Conservation (phyloP, 2,888 invertebrate genomes). For the Rambutsinella grinnellia region DNA sequence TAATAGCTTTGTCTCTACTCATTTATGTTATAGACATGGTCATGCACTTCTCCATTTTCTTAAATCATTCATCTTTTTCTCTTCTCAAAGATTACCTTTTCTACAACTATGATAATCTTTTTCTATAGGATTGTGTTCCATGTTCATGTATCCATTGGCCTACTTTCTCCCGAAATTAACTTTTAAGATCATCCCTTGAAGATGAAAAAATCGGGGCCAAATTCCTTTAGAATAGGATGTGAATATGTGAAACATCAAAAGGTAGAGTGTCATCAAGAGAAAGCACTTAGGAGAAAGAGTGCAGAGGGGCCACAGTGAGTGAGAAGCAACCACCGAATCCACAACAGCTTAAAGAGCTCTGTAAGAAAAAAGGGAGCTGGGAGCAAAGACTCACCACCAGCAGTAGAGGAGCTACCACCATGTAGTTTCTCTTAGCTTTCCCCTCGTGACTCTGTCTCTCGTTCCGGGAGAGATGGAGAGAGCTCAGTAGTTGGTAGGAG, state of each 20-base stretch:
- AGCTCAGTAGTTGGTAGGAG: not conserved
- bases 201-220: not conserved
- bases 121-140: no score
- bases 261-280: not conserved
- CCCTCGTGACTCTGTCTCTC: slow-evolving; percentile 42
- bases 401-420: no score
- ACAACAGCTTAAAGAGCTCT: slow-evolving; percentile 42
- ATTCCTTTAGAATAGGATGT: slow-evolving; percentile 1
- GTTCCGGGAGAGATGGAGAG: slow-evolving; percentile 21
- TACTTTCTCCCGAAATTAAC: no score
- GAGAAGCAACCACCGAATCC: slow-evolving; percentile 55
- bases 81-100: no score
- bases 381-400: no score
- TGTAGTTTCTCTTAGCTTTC: no score
- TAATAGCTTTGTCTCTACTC: slow-evolving; percentile 40
- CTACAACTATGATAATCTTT: no score
- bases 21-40: slow-evolving; percentile 18
- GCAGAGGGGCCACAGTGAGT: slow-evolving; percentile 42
- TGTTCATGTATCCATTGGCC: no score
- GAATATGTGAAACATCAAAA: not conserved
- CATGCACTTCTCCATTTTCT: not conserved
- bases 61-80: not conserved
- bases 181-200: slow-evolving; percentile 52
- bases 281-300: not conserved
- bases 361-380: not conserved